Evolutionary conservation across 2,888 invertebrate species (phyloP).

Genomic region (Tromatobia lineatoria): DNA sequence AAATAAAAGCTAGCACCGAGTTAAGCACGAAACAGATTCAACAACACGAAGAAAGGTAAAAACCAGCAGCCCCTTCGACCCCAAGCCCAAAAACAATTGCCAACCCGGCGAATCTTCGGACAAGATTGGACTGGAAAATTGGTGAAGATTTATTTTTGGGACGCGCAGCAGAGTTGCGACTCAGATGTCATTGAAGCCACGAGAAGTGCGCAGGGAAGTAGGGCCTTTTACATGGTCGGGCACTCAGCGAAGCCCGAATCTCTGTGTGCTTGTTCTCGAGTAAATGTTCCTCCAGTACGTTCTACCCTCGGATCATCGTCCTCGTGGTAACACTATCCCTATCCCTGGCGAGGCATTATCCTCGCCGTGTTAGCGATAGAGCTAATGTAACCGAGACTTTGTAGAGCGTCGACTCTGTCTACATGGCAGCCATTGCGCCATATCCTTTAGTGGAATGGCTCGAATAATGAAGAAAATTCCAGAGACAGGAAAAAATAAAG

Average conservation of each 20-base stretch:
- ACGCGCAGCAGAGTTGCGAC: constrained; percentile 1
- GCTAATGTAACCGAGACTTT: constrained; percentile 53
- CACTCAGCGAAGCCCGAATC: constrained; percentile 56
- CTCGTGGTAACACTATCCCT: constrained; percentile 43
- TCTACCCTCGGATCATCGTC: constrained; percentile 52
- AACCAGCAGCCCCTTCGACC: background rate
- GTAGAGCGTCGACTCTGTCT: constrained; percentile 10
- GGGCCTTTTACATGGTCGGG: constrained; percentile 59
- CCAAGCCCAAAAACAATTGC: background rate
- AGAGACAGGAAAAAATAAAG: background rate
- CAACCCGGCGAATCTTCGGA: background rate
- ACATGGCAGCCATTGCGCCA: background rate
- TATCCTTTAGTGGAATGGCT: constrained; percentile 7
- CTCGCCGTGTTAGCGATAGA: constrained; percentile 33
- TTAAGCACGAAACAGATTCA: background rate
- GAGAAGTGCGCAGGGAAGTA: constrained; percentile 34
- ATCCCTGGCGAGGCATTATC: constrained; percentile 44
- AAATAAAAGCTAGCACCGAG: background rate
- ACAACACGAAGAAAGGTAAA: background rate
- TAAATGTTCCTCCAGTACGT: constrained; percentile 34
- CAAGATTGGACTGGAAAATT: constrained; percentile 26
- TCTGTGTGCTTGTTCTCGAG: constrained; percentile 34
- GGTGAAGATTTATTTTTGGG: constrained; percentile 43
- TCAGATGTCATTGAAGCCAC: constrained; percentile 26
- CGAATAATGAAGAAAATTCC: background rate